Evolutionary conservation across 2,797 vertebrate species (phyloP).

Genomic region (Pangasius macronema): DNA sequence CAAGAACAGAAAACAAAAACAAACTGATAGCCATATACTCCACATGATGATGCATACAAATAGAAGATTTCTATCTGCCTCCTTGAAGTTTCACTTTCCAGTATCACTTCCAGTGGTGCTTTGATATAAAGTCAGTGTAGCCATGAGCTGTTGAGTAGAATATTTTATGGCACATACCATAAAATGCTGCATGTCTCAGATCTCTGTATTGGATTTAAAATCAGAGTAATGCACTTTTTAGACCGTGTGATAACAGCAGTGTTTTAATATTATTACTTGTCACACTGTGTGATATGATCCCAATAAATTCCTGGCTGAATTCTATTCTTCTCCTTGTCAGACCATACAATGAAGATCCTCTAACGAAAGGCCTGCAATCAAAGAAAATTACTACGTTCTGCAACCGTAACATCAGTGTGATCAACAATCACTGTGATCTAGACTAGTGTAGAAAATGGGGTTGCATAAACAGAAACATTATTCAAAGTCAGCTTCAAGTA

Average conservation of each 20-base stretch:
- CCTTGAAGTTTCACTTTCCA: background rate
- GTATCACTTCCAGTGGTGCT: background rate
- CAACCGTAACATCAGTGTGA: background rate
- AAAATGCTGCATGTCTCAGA: background rate
- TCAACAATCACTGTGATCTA: background rate
- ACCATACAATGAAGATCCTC: background rate
- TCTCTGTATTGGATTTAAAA: background rate
- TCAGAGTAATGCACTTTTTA: background rate
- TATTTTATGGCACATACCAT: background rate
- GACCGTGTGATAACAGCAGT: background rate
- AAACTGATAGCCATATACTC: background rate
- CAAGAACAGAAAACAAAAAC: constrained; percentile 1
- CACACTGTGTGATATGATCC: background rate
- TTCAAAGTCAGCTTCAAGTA: background rate
- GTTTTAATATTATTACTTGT: constrained; percentile 9
- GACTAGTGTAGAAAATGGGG: background rate
- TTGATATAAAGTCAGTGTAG: background rate
- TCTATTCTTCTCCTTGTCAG: background rate
- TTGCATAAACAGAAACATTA: background rate
- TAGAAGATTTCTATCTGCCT: background rate
- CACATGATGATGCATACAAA: background rate
- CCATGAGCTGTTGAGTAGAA: background rate
- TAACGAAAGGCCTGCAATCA: background rate
- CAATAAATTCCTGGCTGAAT: background rate
- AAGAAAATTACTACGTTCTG: background rate